These are phyloP conservation scores for Scalopus aquaticus DNA, from an alignment of 2,113 vertebrate species.

Conservation along the genomic window DNA sequence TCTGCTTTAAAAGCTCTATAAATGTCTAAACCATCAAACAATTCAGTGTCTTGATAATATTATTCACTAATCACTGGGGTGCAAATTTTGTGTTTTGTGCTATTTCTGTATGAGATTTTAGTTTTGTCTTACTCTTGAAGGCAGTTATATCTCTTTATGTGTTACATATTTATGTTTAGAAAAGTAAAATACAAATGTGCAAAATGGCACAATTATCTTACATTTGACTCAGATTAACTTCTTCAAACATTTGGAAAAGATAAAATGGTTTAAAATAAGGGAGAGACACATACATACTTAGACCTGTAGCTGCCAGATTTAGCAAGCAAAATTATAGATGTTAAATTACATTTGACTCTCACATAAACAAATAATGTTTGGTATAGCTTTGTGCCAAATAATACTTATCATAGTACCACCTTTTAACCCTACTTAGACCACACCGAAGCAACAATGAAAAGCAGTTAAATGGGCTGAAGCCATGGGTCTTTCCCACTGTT, in stretches of 20 bases:
- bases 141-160: not conserved
- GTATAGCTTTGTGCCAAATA: not conserved
- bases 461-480: not conserved
- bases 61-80: not conserved
- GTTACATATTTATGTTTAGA: not conserved
- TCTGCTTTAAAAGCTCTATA: not conserved
- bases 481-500: not conserved
- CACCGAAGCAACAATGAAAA: not conserved
- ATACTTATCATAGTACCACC: not conserved
- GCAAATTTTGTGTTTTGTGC: not conserved
- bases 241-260: slow-evolving; percentile 1
- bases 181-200: not conserved
- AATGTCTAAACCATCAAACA: not conserved
- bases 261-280: not conserved
- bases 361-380: not conserved
- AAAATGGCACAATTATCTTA: not conserved
- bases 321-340: not conserved
- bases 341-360: not conserved
- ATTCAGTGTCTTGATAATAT: not conserved
- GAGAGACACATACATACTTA: not conserved
- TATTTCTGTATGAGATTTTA: not conserved
- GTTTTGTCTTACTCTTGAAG: not conserved
- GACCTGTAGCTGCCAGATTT: not conserved
- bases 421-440: not conserved
- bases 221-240: not conserved